Evolutionary conservation across 2,113 vertebrate species (phyloP).

Genomic region (Chlorocebus sabaeus): DNA sequence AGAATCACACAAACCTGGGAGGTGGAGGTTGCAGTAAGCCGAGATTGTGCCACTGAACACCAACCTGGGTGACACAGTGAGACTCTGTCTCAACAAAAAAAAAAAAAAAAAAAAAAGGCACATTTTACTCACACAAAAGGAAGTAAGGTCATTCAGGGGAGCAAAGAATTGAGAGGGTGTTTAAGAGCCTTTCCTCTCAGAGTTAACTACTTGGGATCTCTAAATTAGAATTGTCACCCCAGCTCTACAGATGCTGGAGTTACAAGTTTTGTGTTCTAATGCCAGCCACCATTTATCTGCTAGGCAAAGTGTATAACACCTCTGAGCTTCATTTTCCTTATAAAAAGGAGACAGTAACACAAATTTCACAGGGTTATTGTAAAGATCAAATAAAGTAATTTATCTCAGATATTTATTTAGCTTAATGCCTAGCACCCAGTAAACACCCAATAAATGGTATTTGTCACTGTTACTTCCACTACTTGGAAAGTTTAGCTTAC

Average conservation of each 20-base stretch:
- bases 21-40: no score
- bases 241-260: not conserved
- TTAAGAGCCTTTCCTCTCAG: not conserved
- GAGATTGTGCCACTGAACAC: no score
- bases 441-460: not conserved
- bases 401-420: not conserved
- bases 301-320: not conserved
- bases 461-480: not conserved
- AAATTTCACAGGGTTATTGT: not conserved
- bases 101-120: not conserved
- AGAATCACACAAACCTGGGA: no score
- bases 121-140: not conserved
- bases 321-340: not conserved
- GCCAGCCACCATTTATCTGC: not conserved
- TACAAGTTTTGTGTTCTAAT: not conserved
- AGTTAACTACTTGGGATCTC: not conserved
- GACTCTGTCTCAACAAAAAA: no score
- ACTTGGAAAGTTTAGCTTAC: not conserved
- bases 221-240: not conserved
- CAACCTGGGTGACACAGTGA: no score
- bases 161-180: not conserved
- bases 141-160: accelerated
- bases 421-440: not conserved
- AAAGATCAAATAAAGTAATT: not conserved
- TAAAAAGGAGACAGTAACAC: not conserved